Evolutionary conservation across 2,797 vertebrate species (phyloP), one percentile per base, ranked within the genome.

Genomic region (Catamblyrhynchus diadema): DNA sequence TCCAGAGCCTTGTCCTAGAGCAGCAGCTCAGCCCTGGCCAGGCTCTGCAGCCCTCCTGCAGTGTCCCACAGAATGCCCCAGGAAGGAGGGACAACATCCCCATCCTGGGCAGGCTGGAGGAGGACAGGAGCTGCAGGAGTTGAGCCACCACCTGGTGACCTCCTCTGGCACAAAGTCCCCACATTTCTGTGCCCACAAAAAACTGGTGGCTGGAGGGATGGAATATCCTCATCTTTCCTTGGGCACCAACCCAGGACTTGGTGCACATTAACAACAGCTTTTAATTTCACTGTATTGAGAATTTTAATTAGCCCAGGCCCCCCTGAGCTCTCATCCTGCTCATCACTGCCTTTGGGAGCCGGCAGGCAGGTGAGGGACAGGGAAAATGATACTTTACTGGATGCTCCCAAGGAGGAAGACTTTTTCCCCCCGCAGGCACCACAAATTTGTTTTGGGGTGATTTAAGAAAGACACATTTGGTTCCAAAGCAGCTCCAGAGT

Each of bases 241-340:
- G 3, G 44, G 44, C 6, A 3, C 48, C 2, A 6, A 13, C 18
- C 8, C 69, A 62, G 45, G 27, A 7, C 5, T 32, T 23, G 33
- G 18, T 28, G 14, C 0, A 1, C 28, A 25, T 0, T 0, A 77
- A n/a, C 42, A 50, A 3, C 35, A 1, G 8, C 56, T 73, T 42
- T 15, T n/a, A 32, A 60, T 59, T 51, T 62, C 45, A 37, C 17
- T 66, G 10, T 57, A 33, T 39, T 44, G 7, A 7, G 21, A 28
- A 67, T 22, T 37, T 71, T 28, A 78, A 60, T 54, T 6, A 91
- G 41, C 41, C 57, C 51, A 73, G 71, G 18, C 30, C 59, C 42
- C 27, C 3, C 57, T 51, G 65, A 86, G 45, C 59, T 93, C 64
- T 59, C 54, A 61, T 51, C 30, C 25, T 37, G 2, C 54, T 42